A percentile compares a stretch with the other conserved stretches of the same genome.
Evolutionary conservation across 2,888 invertebrate genomes (phyloP).

Genomic region (Allygus modestus): DNA sequence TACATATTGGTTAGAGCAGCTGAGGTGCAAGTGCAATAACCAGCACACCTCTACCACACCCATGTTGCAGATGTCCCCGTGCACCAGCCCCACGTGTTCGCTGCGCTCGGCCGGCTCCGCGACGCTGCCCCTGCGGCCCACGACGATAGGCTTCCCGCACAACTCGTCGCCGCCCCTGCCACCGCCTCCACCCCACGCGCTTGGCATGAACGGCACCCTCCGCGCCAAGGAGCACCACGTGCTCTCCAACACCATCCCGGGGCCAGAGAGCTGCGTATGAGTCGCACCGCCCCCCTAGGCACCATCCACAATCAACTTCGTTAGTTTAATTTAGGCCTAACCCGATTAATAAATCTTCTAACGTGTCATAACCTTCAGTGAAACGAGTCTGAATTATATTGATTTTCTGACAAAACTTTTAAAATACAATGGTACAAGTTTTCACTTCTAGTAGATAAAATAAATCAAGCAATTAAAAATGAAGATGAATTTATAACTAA

Average conservation of each 20-base stretch:
- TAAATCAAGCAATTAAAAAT: too few relatives aligned
- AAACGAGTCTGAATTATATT: neutral
- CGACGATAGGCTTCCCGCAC: constrained; percentile 50
- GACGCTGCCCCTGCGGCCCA: constrained; percentile 58
- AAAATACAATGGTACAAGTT: too few relatives aligned
- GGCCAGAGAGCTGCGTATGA: constrained; percentile 92
- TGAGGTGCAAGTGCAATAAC: too few relatives aligned
- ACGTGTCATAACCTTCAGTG: neutral
- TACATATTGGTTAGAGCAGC: too few relatives aligned
- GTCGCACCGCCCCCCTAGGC: constrained; percentile 9
- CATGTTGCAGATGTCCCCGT: constrained; percentile 66
- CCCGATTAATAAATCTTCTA: neutral
- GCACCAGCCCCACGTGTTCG: constrained; percentile 71
- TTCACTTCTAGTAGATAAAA: too few relatives aligned
- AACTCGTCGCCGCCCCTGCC: constrained; percentile 73
- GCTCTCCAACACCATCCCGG: constrained; percentile 90
- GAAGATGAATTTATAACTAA: too few relatives aligned
- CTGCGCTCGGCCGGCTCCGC: constrained; percentile 73
- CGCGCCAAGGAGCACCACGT: constrained; percentile 87
- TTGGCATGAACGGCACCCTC: constrained; percentile 64
- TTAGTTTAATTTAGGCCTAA: constrained; percentile 2
- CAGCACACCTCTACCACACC: too few relatives aligned
- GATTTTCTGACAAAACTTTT: too few relatives aligned
- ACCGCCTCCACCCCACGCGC: constrained; percentile 71
- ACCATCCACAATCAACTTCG: neutral